Evolutionary conservation across 2,113 vertebrate genomes (phyloP), one percentile per base, ranked within the genome.

Genomic region (Azemiops feae): DNA sequence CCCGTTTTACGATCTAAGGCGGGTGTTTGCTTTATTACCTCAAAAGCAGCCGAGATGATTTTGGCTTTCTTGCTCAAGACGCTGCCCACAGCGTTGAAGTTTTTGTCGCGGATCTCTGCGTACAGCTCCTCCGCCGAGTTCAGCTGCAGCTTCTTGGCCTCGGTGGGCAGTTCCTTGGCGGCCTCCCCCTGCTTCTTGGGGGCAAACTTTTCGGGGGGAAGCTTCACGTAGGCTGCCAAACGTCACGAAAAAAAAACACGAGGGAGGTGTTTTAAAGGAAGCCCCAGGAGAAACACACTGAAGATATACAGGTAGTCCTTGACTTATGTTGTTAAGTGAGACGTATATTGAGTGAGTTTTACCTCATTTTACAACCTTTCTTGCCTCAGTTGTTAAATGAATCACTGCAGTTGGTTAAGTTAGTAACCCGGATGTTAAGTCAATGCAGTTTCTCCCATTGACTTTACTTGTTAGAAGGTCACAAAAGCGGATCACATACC

Each of bases 41-140:
- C 99, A 94, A 99, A 99, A 0, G 99, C 99, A 0, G 99, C 99
- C 0, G 99, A 99, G 96, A 99, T 99, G 81, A 99, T 98, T 97
- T 99, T 99, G 55, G 99, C 99, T 93, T 99, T 99, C 97, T 99
- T 99, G 98, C 99, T 99, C 85, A 99, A 98, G 22, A 99, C 99
- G 0, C 98, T 98, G 27, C 99, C 99, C 55, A 99, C 99, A 0
- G 99, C 99, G 0, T 99, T 99, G 96, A 99, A 99, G 95, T 99
- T 99, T 96, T 99, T 99, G 97, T 99, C 99, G 2, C 99, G 97
- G 95, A 99, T 99, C 97, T 99, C 99, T 0, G 99, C 99, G 0
- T 99, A 99, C 1, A 99, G 97, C 95, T 99, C 99, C 97, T 99
- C 99, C 0, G 99, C 99, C 0, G 99, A 99, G 94, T 99, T 99